These are phyloP conservation scores for Lagopus leucura DNA, from an alignment of 2,113 vertebrate species.

Conservation along the genomic window DNA sequence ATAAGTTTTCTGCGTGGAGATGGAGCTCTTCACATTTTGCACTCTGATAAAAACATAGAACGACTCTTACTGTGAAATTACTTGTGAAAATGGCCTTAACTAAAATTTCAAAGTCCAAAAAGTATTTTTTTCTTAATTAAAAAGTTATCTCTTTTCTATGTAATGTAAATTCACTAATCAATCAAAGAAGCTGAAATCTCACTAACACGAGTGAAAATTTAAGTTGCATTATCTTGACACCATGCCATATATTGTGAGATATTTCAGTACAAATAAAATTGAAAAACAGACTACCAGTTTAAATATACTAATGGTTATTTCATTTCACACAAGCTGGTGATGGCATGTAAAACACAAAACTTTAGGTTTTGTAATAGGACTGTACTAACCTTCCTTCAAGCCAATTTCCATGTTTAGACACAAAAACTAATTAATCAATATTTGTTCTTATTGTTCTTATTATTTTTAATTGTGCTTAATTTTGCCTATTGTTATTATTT, in stretches of 20 bases:
- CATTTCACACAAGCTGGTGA: neutral
- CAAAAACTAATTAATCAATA: neutral
- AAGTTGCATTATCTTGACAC: neutral
- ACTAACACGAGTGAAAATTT: neutral
- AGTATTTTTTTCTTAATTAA: neutral
- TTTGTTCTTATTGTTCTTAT: neutral
- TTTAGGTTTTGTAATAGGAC: neutral
- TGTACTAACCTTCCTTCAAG: neutral
- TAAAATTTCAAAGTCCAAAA: neutral
- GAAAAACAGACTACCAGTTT: neutral
- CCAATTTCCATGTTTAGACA: neutral
- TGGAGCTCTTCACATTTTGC: slow-evolving; percentile 94
- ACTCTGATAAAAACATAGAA: slow-evolving; percentile 79
- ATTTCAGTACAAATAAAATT: neutral
- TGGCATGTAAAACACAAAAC: neutral
- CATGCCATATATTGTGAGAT: neutral
- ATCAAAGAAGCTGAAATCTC: accelerated
- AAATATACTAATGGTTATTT: neutral
- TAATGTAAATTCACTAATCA: neutral
- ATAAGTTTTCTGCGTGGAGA: slow-evolving; percentile 97
- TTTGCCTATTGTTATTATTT: neutral
- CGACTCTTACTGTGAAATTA: neutral
- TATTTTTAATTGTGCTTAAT: no score
- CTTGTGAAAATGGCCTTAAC: neutral
- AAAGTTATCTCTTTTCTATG: neutral